These are phyloP conservation scores for Zaprionus vittiger DNA, from an alignment of 1,140 invertebrate genomes.

Conservation along the genomic window DNA sequence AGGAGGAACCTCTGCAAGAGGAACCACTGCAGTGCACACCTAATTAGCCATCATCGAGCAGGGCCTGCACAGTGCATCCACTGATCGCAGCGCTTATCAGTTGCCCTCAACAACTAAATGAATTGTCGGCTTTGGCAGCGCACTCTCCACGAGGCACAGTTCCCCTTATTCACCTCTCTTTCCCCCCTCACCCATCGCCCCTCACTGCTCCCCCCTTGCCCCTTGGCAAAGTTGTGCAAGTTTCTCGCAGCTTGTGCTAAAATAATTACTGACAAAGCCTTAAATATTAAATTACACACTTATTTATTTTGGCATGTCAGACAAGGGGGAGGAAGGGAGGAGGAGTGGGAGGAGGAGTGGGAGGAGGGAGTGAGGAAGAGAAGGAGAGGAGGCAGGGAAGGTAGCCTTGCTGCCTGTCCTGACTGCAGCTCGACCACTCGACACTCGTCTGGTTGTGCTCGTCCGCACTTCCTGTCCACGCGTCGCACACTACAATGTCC, in stretches of 20 bases:
- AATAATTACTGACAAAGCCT: conserved; percentile 79
- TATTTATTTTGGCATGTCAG: conserved; percentile 69
- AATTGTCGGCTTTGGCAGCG: conserved; percentile 1
- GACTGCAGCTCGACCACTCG: conserved; percentile 33
- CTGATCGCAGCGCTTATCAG: conserved; percentile 8
- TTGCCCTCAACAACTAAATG: not conserved
- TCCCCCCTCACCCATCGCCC: not conserved
- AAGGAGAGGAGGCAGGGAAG: not conserved
- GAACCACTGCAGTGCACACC: not conserved
- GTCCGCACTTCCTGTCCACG: conserved; percentile 32
- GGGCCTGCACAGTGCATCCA: not conserved
- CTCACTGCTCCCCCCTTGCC: not conserved
- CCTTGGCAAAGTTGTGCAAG: conserved; percentile 40
- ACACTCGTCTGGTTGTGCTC: conserved; percentile 44
- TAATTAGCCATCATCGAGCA: not conserved
- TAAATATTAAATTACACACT: conserved; percentile 82
- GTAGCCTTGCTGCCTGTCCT: not conserved
- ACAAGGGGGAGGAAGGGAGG: not conserved
- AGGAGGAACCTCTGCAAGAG: no score
- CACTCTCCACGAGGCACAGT: no score
- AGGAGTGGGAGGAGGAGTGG: not conserved
- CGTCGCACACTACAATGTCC: conserved; percentile 21
- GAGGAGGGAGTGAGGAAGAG: not conserved
- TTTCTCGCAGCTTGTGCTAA: conserved; percentile 59
- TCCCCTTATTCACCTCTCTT: not conserved